Conservation (phyloP, 2,888 invertebrate genomes). For the Cantharis nigra region DNA sequence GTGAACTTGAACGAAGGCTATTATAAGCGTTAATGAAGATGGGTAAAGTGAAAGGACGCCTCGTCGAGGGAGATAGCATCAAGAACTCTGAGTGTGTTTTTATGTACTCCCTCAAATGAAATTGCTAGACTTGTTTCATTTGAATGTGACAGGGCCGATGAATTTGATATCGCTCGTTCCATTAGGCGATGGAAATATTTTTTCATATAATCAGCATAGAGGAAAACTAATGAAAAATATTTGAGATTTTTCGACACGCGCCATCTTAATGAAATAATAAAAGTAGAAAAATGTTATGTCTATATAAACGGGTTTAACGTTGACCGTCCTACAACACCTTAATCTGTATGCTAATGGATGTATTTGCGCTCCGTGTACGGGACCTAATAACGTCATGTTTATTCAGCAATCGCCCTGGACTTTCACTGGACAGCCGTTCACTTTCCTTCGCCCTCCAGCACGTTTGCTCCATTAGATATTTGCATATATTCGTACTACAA, state of each 20-base stretch:
- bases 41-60: conserved; percentile 44
- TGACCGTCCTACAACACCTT: conserved; percentile 35
- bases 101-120: conserved; percentile 51
- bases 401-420: conserved; percentile 36
- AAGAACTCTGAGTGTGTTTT: conserved; percentile 51
- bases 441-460: conserved; percentile 27
- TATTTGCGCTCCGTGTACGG: conserved; percentile 36
- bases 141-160: conserved; percentile 49
- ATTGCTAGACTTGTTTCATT: conserved; percentile 53
- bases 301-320: conserved; percentile 1
- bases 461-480: conserved; percentile 33
- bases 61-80: conserved; percentile 45
- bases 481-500: conserved; percentile 28
- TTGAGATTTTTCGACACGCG: conserved; percentile 19
- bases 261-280: conserved; percentile 11
- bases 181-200: conserved; percentile 32
- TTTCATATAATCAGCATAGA: conserved; percentile 13
- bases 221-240: conserved; percentile 31
- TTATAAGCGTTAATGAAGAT: conserved; percentile 51
- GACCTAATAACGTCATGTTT: conserved; percentile 38
- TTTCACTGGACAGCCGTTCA: conserved; percentile 32
- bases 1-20: conserved; percentile 41
- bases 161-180: conserved; percentile 45
- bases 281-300: neutral
- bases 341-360: conserved; percentile 41